Base-by-base conservation (phyloP, 2,797 vertebrate species). In the Centropyge bicolor region DNA sequence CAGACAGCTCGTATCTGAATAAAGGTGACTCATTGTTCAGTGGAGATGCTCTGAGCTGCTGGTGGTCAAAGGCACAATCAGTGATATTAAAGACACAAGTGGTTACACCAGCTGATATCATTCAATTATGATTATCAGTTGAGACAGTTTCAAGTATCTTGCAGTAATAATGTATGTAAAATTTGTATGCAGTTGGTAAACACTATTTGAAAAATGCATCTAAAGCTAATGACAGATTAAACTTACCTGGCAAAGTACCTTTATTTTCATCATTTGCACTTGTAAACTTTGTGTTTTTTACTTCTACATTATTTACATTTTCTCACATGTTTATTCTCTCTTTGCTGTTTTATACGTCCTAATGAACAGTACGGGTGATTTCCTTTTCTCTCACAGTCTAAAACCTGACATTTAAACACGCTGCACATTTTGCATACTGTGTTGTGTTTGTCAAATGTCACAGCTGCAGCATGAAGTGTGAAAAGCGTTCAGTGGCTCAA, bases 341-440 rank as follows among this genome's bases (percentile, higher is more conserved):
- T 24, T 22, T 11, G 11, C 35, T 12, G 36, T 59, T 54, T 54
- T n/a, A 57, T 40, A 52, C 11, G 11, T 35, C n/a, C 38, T 10
- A 2, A n/a, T 70, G 8, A 48, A 27, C 56, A 54, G 16, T 55
- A 70, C 20, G 16, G 17, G 61, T 60, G 2, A 40, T 43, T 22
- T 20, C 62, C 56, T 61, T 22, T 46, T 24, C 31, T 52, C 5
- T 52, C 40, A 45, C 54, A 16, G 12, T 57, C 22, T 60, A 20
- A 14, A 70, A 41, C 24, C 20, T 77, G 83, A 84, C 62, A 74
- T 89, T 89, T 87, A 66, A 40, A 82, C 52, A 22, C 12, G 12
- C 14, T 14, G 55, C 46, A 70, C 9, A 43, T 63, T 80, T 79
- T 54, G 11, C 14, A 13, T 36, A 31, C 40, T 11, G 22, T 1